Conservation (phyloP, 2,888 invertebrate genomes). For the Scaptomyza polygonia region DNA sequence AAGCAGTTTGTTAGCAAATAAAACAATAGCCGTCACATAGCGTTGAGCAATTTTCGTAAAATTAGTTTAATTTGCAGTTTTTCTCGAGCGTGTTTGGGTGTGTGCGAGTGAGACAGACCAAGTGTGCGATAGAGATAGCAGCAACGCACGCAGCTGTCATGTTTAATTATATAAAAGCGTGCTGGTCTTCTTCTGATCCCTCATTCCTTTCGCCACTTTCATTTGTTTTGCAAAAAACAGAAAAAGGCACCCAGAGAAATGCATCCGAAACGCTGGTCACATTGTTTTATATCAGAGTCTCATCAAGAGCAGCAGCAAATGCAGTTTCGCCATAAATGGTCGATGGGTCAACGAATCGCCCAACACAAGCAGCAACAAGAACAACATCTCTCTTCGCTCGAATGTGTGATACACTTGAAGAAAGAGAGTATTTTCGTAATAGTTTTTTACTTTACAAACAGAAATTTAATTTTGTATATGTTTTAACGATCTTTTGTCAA, state of each 20-base stretch:
- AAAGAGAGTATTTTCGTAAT: not conserved
- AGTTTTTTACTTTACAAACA: not conserved
- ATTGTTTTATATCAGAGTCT: slow-evolving; percentile 75
- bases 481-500: not conserved
- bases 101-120: slow-evolving; percentile 13
- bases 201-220: slow-evolving; percentile 5
- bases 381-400: slow-evolving; percentile 17
- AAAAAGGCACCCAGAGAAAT: not conserved
- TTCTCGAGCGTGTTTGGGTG: not conserved
- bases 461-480: not conserved
- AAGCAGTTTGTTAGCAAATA: slow-evolving; percentile 62
- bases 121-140: not conserved
- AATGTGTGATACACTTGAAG: slow-evolving; percentile 26
- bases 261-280: slow-evolving; percentile 61
- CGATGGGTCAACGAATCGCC: slow-evolving; percentile 31
- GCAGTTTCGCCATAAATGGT: slow-evolving; percentile 31
- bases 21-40: slow-evolving; percentile 56
- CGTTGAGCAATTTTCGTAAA: slow-evolving; percentile 65
- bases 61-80: slow-evolving; percentile 80
- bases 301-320: slow-evolving; percentile 63
- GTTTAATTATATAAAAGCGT: slow-evolving; percentile 57
- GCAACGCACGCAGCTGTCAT: slow-evolving; percentile 39
- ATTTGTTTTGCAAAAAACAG: slow-evolving; percentile 42
- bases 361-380: slow-evolving; percentile 32
- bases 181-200: not conserved